phyloP scores from a whole-genome alignment of 2,888 invertebrate genomes.

The Reticulitermes lucifugus region DNA sequence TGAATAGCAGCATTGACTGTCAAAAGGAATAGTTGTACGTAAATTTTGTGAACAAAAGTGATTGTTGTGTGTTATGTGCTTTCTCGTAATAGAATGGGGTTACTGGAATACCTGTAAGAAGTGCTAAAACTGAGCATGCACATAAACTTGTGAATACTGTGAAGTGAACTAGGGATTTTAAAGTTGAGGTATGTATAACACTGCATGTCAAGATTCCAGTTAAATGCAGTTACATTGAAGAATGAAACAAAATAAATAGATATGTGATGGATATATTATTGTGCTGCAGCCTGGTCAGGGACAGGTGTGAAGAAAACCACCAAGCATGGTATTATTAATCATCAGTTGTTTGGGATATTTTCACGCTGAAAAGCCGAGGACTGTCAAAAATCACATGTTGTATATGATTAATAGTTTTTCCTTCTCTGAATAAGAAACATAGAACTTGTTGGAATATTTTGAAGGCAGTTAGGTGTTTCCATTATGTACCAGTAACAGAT shows the following conservation, averaged over 20 bases:
- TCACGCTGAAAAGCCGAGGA: not conserved
- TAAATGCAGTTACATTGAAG: not conserved
- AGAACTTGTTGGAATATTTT: not conserved
- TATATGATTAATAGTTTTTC: constrained; percentile 42
- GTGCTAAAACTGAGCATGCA: not conserved
- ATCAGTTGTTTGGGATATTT: constrained; percentile 6
- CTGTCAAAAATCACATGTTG: constrained; percentile 39
- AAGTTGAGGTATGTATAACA: constrained; percentile 31
- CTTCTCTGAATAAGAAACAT: constrained; percentile 7
- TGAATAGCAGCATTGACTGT: not conserved
- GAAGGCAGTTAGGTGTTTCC: too few relatives aligned
- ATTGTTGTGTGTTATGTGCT: constrained; percentile 19
- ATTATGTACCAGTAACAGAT: too few relatives aligned
- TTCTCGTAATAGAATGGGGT: constrained; percentile 1
- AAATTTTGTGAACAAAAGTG: constrained; percentile 23
- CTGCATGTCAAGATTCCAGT: not conserved
- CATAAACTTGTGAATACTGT: constrained; percentile 4
- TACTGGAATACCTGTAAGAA: not conserved
- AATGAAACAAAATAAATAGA: not conserved
- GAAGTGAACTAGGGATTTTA: constrained; percentile 24
- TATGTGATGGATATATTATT: not conserved
- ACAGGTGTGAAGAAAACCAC: constrained; percentile 26
- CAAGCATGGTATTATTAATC: constrained; percentile 28
- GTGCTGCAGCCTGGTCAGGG: not conserved
- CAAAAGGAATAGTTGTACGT: constrained; percentile 7